Base-by-base conservation (phyloP, 2,113 vertebrate species). In the Acanthisitta chloris region DNA sequence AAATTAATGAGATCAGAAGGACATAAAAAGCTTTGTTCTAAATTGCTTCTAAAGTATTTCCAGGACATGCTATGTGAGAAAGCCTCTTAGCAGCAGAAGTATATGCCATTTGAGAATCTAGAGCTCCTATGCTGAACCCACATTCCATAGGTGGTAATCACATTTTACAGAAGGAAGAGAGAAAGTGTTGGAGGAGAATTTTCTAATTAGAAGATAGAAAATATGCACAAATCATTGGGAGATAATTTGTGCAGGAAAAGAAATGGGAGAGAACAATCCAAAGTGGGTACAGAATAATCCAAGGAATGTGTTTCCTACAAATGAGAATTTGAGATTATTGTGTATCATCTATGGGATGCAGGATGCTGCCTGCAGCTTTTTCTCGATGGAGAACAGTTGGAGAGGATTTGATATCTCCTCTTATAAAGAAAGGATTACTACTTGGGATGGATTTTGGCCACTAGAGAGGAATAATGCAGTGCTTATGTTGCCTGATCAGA, bases 331-430 rank as follows among this genome's bases (percentile, higher is more conserved):
- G 57, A 86, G 52, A 73, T 78, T 40, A 73, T 78, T 40, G 65
- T 43, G 9, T 29, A 28, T 38, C 43, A 62, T 58, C 67, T 71
- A 1, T 52, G 59, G 42, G 51, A 61, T 72, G 29, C n/a, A 83
- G 42, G 59, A 88, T 26, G 54, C 17, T 90, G 43, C 59, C 64
- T 66, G 16, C 59, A 83, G 69, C 42, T 88, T 76, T 88, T 87
- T 43, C 31, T 77, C 12, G 8, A 61, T 12, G 55, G 34, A 59
- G 40, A 66, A 51, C 46, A 74, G 43, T 51, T 71, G 52, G 64
- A 58, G 7, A 31, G 65, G 66, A 86, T 93, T 92, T 86, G 51
- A 55, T 94, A 74, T 34, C 29, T 92, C 79, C 62, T 88, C 62
- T 71, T 86, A 61, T 49, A 91, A 93, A 64, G 62, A 62, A 77